Evolutionary conservation across 2,888 invertebrate genomes (phyloP), one percentile per base, ranked within the genome.

Genomic region (Lissocephala sabroskyi): DNA sequence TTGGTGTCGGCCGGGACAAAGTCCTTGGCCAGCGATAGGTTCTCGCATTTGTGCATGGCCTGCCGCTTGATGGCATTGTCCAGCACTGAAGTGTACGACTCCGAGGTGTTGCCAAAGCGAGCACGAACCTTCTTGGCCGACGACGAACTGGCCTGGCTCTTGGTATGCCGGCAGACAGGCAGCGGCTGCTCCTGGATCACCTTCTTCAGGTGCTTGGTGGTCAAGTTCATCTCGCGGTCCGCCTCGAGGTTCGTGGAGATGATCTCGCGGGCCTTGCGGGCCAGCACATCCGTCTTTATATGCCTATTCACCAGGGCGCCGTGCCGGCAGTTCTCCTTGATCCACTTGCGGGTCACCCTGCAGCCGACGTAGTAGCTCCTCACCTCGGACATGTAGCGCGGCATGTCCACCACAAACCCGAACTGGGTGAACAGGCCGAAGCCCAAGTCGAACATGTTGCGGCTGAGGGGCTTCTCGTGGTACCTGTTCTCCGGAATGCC

Each of bases 261-360:
- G 2, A 75, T 75, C 16, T 55, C 14, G 0, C 58, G 62, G 2
- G 54, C 39, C 5, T 16, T 46, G 1, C 49, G 41, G 1, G 49
- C 44, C 13, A 35, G n/a, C 1, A 49, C n/a, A 7, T 39, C 11
- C 6, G 33, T 33, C 2, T 47, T 56, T 0, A 52, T n/a, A 2
- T 45, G 56, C 3, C 10, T 19, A 2, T 13, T 19, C 1, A 0
- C 0, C 0, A 76, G 41, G 1, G 17, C n/a, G 0, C 76, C 73
- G 33, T 70, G 62, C 0, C 48, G 53, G n/a, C 74, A 76, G 16
- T 73, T 30, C 19, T 61, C 52, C 2, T 45, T 36, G 16, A 59
- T 59, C 70, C 70, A 73, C 3, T 26, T 51, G 0, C 73, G 58
- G 0, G 45, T 32, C 0, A 32, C 26, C 45, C 62, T 90, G 87